A percentile compares a stretch with the other conserved stretches of the same genome.
These are phyloP conservation scores for Lophius americanus DNA, from an alignment of 2,797 vertebrate genomes.

Conservation along the genomic window DNA sequence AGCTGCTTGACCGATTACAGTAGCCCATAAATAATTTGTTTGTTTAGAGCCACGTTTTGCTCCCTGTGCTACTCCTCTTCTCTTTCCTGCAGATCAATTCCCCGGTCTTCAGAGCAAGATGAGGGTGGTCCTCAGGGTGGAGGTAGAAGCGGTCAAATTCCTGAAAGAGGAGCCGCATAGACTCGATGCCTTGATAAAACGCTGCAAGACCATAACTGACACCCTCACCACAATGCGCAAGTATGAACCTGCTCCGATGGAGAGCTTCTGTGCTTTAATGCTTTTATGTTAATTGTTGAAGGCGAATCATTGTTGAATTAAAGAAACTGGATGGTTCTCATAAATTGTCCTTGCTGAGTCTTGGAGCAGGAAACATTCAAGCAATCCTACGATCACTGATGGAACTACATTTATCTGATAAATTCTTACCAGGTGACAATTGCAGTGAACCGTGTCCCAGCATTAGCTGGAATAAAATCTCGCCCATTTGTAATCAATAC, in stretches of 20 bases:
- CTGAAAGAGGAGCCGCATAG: slow-evolving; percentile 97
- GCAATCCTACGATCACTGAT: neutral
- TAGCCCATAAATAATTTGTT: slow-evolving; percentile 20
- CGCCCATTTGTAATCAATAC: slow-evolving; percentile 13
- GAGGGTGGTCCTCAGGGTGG: slow-evolving; percentile 95
- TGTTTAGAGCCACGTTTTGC: slow-evolving; percentile 10
- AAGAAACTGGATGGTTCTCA: neutral
- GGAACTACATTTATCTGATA: slow-evolving; percentile 2
- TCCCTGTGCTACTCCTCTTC: slow-evolving; percentile 1
- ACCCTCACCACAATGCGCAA: slow-evolving; percentile 89
- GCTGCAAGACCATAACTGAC: slow-evolving; percentile 93
- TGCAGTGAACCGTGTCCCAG: neutral
- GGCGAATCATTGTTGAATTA: neutral
- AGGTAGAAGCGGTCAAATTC: slow-evolving; percentile 98
- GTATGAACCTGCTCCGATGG: slow-evolving; percentile 62
- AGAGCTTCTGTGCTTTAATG: neutral
- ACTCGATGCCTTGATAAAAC: slow-evolving; percentile 93
- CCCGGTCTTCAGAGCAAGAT: slow-evolving; percentile 98
- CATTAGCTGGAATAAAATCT: slow-evolving; percentile 1
- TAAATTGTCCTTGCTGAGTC: neutral
- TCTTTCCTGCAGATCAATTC: slow-evolving; percentile 87
- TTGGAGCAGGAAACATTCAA: slow-evolving; percentile 9
- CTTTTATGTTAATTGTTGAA: neutral
- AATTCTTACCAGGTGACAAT: neutral
- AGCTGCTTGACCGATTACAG: slow-evolving; percentile 38